Base-by-base conservation (phyloP, 2,888 invertebrate genomes). In the Hydrotaea cyrtoneurina region DNA sequence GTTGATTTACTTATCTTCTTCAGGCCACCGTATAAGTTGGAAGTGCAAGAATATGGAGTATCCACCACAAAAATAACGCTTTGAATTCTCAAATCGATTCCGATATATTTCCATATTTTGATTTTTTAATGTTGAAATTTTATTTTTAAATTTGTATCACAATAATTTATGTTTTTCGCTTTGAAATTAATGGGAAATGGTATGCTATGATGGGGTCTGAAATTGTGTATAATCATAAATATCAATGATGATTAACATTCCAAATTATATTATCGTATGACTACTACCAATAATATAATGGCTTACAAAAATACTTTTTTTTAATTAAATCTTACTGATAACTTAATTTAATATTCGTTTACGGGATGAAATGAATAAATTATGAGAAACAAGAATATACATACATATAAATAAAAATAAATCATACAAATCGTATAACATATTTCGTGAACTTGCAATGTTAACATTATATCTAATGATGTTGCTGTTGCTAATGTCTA, bases 141-240 rank as follows among this genome's bases (percentile, higher is more conserved):
- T 57, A 78, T 46, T 83, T 79, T 81, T 84, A 50, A 73, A 77
- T 64, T 84, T 80, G 71, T 84, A 84, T 84, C 84, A 84, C 84
- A 84, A 84, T 81, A 79, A 81, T 81, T 76, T 76, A 78, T 75
- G 64, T 71, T 36, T 23, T 62, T 75, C 72, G 13, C n/a, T 23
- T 62, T 39, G 39, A 64, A 78, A 78, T 78, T 83, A 59, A 59
- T 26, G 57, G 43, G 46, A 59, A 69, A 71, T 72, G 17, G 13
- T 26, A 39, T 76, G 39, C 36, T 72, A 11, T 57, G 23, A 50
- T 17, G 55, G 19, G 46, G 8, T 66, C 17, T 43, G 43, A 66
- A 66, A 69, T 69, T 73, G 13, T 78, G 26, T 81, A 17, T 75
- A 31, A 62, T 23, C 26, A 39, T 74, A 43, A n/a, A 21, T 43